Percentiles rank a stretch among this genome's conserved stretches.
Conservation (phyloP, 2,797 vertebrate species). For the Melanotaenia maccullochi region DNA sequence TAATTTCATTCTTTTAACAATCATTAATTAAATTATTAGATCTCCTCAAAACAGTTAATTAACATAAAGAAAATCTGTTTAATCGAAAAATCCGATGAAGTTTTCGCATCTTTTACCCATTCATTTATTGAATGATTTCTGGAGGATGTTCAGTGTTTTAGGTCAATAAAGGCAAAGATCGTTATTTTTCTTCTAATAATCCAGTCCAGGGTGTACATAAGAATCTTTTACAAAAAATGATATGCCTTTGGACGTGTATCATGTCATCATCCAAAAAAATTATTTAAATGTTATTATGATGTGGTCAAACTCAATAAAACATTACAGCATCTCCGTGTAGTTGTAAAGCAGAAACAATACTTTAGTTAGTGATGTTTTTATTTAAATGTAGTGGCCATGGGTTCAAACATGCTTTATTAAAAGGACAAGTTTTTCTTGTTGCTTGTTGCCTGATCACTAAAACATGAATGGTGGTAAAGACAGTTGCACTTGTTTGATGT, state of each 20-base stretch:
- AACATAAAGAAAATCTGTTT: not conserved
- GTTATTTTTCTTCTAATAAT: not conserved
- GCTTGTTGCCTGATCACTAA: not conserved
- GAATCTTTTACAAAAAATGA: not conserved
- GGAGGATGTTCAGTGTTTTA: not conserved
- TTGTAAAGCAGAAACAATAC: too few species aligned
- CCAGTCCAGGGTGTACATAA: not conserved
- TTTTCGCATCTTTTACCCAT: not conserved
- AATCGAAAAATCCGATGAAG: not conserved
- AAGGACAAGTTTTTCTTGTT: not conserved
- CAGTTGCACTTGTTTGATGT: too few species aligned
- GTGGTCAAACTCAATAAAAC: not conserved
- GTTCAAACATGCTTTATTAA: not conserved
- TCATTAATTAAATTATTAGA: not conserved
- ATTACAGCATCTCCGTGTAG: not conserved
- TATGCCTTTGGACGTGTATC: too few species aligned
- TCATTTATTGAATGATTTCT: not conserved
- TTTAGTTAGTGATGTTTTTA: too few species aligned
- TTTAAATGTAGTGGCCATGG: not conserved
- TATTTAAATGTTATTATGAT: not conserved
- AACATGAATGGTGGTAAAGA: not conserved
- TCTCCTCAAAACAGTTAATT: not conserved
- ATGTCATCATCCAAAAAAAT: not conserved
- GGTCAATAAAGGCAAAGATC: not conserved
- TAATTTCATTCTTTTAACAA: not conserved